Evolutionary conservation across 1,140 invertebrate genomes (phyloP).

Genomic region (Sarcophaga bullata): DNA sequence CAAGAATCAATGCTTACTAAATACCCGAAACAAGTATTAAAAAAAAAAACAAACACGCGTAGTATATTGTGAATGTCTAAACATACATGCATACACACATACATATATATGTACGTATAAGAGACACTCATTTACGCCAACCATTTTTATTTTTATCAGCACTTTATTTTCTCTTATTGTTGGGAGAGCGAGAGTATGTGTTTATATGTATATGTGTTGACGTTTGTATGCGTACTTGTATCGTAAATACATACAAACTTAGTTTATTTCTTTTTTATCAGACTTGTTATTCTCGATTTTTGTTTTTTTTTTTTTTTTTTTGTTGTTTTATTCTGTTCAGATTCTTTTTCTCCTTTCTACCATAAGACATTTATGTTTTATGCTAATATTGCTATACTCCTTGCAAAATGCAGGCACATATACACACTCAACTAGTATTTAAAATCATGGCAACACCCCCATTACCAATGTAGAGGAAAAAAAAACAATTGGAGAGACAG

Average conservation of each 20-base stretch:
- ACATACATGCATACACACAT: not conserved
- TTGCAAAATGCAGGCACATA: not conserved
- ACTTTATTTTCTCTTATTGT: not conserved
- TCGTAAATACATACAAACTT: not conserved
- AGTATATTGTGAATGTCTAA: too few species aligned
- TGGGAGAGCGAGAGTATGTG: too few species aligned
- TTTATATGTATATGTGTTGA: not conserved
- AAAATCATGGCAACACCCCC: not conserved
- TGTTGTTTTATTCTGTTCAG: not conserved
- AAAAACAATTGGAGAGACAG: too few species aligned
- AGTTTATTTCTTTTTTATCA: not conserved
- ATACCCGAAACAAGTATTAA: too few species aligned
- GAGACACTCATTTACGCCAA: not conserved
- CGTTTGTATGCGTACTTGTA: not conserved
- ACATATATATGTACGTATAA: not conserved
- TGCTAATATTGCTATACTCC: constrained; percentile 25
- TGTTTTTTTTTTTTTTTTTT: not conserved
- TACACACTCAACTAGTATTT: not conserved
- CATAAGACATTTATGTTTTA: constrained; percentile 34
- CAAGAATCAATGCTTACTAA: too few species aligned
- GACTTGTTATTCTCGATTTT: too few species aligned
- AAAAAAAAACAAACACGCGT: too few species aligned
- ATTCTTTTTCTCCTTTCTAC: not conserved
- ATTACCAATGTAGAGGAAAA: not conserved
- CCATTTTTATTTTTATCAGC: constrained; percentile 12